Conservation (phyloP, 2,888 invertebrate genomes). For the Diaphora mendica region DNA sequence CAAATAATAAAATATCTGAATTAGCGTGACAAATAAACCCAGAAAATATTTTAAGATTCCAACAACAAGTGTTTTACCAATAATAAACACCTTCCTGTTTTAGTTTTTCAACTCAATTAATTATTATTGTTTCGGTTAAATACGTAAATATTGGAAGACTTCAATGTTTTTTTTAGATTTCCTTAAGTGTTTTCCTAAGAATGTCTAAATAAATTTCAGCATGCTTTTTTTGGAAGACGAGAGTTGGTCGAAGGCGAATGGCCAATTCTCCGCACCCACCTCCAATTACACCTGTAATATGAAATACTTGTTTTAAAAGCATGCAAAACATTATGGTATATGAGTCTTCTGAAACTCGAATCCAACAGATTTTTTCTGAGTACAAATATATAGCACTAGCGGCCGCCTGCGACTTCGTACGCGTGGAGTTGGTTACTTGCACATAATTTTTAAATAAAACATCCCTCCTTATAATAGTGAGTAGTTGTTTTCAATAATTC, state of each 20-base stretch:
- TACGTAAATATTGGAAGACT: not conserved
- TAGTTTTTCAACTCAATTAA: not conserved
- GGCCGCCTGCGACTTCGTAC: too few relatives aligned
- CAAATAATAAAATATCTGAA: not conserved
- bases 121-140: not conserved
- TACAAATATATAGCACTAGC: too few relatives aligned
- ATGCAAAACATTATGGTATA: slow-evolving; percentile 14
- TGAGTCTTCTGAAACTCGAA: not conserved
- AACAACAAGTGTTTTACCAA: not conserved
- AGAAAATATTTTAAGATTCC: not conserved
- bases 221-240: slow-evolving; percentile 94
- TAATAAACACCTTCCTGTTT: not conserved
- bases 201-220: slow-evolving; percentile 95
- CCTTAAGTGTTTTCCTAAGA: slow-evolving; percentile 90
- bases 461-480: too few relatives aligned
- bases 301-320: not conserved
- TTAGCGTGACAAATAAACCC: not conserved
- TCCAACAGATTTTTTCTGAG: not conserved
- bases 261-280: slow-evolving; percentile 94
- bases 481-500: too few relatives aligned
- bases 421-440: too few relatives aligned
- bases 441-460: too few relatives aligned
- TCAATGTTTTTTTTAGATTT: slow-evolving; percentile 44
- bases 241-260: slow-evolving; percentile 95
- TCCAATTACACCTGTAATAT: slow-evolving; percentile 90